phyloP scores from a whole-genome alignment of 2,888 invertebrate species.

The Dynastes hyllus region DNA sequence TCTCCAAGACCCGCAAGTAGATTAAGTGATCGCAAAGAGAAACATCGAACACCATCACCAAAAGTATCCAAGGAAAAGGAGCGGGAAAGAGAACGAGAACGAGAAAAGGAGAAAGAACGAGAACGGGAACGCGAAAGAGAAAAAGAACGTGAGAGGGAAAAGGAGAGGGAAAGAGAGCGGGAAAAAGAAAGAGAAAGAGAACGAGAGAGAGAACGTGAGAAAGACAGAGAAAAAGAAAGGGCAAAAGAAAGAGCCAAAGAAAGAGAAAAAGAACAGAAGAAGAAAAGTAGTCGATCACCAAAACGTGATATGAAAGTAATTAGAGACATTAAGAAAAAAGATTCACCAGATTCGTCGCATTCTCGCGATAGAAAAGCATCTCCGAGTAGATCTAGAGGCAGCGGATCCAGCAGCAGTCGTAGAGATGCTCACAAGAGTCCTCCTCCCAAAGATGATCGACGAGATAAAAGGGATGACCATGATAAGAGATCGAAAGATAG shows the following conservation, averaged over 20 bases:
- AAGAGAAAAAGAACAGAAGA: conserved; percentile 70
- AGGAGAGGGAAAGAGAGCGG: conserved; percentile 72
- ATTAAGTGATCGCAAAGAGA: conserved; percentile 65
- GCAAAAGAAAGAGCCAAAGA: conserved; percentile 64
- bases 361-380: conserved; percentile 65
- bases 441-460: conserved; percentile 71
- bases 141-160: conserved; percentile 67
- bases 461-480: conserved; percentile 68
- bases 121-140: conserved; percentile 68
- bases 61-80: conserved; percentile 63
- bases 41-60: conserved; percentile 69
- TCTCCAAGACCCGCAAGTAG: conserved; percentile 65
- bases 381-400: conserved; percentile 64
- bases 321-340: conserved; percentile 67
- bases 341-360: conserved; percentile 69
- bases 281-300: conserved; percentile 66
- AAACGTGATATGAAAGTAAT: conserved; percentile 63
- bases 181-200: conserved; percentile 73
- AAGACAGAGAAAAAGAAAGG: conserved; percentile 63
- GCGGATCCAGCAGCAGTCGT: conserved; percentile 60
- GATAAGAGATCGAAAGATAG: conserved; percentile 60
- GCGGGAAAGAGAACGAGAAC: conserved; percentile 67
- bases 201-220: conserved; percentile 69
- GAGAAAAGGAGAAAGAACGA: conserved; percentile 70
- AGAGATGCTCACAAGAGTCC: conserved; percentile 66